Conservation (phyloP, 2,888 invertebrate species). For the Smittia sp. region DNA sequence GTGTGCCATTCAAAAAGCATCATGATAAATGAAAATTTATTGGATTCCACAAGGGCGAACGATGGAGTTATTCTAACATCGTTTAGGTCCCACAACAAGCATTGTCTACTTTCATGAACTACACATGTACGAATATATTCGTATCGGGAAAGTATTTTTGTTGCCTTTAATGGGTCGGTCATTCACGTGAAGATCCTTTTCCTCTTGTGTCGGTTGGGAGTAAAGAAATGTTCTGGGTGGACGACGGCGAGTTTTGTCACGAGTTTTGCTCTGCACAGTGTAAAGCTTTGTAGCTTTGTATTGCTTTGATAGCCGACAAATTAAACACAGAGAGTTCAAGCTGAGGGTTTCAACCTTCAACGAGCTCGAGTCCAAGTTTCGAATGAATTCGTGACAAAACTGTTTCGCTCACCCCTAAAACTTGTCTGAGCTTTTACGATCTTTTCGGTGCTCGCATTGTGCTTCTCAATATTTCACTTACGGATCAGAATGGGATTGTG, state of each 20-base stretch:
- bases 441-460: constrained; percentile 12
- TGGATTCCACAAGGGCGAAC: constrained; percentile 28
- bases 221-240: not conserved
- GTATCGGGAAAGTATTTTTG: constrained; percentile 17
- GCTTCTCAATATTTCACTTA: constrained; percentile 2
- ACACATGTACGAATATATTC: not conserved
- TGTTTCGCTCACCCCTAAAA: not conserved
- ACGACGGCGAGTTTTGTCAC: too few relatives aligned
- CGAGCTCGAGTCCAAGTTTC: not conserved
- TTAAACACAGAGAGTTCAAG: too few relatives aligned
- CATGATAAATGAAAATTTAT: constrained; percentile 40
- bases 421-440: constrained; percentile 30
- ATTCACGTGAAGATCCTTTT: constrained; percentile 6
- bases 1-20: constrained; percentile 23
- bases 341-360: not conserved
- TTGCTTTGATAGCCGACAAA: too few relatives aligned
- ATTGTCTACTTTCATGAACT: constrained; percentile 33
- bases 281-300: too few relatives aligned
- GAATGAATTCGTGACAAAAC: not conserved
- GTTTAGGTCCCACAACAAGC: not conserved
- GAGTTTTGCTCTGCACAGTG: too few relatives aligned
- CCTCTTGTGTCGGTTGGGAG: not conserved
- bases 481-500: constrained; percentile 12
- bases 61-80: constrained; percentile 23
- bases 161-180: constrained; percentile 33